Conservation (phyloP, 2,797 vertebrate genomes). For the Helostoma temminkii region DNA sequence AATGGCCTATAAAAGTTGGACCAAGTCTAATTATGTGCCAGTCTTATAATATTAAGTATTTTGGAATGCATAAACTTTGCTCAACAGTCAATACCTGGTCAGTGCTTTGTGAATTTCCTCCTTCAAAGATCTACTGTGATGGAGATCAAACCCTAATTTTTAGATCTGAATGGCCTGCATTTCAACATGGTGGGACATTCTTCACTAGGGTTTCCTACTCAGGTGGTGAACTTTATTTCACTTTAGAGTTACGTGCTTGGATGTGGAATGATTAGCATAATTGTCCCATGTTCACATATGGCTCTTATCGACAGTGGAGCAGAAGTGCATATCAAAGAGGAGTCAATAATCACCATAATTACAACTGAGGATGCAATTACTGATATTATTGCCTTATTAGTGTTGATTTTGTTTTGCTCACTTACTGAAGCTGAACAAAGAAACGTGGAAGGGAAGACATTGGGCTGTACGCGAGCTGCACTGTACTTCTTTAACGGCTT, state of each 20-base stretch:
- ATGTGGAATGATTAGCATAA: conserved; percentile 79
- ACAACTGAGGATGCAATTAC: conserved; percentile 84
- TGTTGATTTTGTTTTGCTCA: conserved; percentile 76
- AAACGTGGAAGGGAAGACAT: conserved; percentile 40
- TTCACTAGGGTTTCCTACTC: conserved; percentile 50
- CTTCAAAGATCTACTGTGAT: conserved; percentile 66
- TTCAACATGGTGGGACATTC: conserved; percentile 53
- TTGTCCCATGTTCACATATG: conserved; percentile 81
- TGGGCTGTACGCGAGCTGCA: conserved; percentile 35
- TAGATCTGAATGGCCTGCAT: conserved; percentile 59
- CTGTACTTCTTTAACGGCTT: conserved; percentile 60
- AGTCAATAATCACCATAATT: conserved; percentile 82
- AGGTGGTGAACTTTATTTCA: conserved; percentile 82
- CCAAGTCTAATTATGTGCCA: conserved; percentile 81
- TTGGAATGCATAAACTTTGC: conserved; percentile 67
- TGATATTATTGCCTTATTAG: conserved; percentile 80
- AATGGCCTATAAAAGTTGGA: conserved; percentile 82
- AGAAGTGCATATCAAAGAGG: conserved; percentile 79
- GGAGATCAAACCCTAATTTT: conserved; percentile 51
- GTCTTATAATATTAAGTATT: conserved; percentile 69
- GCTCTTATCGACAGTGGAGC: conserved; percentile 74
- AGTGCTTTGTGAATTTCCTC: conserved; percentile 51
- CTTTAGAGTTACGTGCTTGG: conserved; percentile 70
- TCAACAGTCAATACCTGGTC: conserved; percentile 65
- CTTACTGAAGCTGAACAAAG: conserved; percentile 51